Conservation (phyloP, 1,140 invertebrate species). For the Zaprionus tsacasi region DNA sequence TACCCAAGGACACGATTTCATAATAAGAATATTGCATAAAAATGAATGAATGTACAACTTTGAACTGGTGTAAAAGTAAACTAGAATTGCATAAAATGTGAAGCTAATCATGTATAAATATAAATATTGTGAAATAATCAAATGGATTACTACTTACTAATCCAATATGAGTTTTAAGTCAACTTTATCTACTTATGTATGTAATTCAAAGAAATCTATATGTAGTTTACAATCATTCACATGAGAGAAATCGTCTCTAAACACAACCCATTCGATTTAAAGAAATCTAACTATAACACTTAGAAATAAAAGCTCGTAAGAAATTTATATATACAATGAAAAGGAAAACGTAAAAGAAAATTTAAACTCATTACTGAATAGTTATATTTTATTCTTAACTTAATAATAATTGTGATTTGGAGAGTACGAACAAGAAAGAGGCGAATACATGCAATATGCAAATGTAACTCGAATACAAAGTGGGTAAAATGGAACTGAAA, state of each 20-base stretch:
- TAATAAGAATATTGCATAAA: conserved; percentile 4
- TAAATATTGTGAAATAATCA: conserved; percentile 50
- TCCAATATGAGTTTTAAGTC: conserved; percentile 30
- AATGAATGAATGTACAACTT: conserved; percentile 28
- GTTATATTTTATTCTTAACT: conserved; percentile 82
- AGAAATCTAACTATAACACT: conserved; percentile 42
- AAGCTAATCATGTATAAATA: conserved; percentile 55
- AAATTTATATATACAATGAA: conserved; percentile 65
- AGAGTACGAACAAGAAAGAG: conserved; percentile 67
- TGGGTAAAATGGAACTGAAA: conserved; percentile 75
- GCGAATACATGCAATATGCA: conserved; percentile 46
- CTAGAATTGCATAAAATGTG: conserved; percentile 74
- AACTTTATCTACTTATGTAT: not conserved
- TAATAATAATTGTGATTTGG: conserved; percentile 83
- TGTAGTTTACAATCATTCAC: conserved; percentile 45
- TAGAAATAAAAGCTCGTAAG: conserved; percentile 61
- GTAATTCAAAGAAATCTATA: conserved; percentile 50
- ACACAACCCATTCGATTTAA: conserved; percentile 40
- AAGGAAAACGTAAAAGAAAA: conserved; percentile 42
- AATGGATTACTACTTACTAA: conserved; percentile 39
- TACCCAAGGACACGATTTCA: conserved; percentile 41
- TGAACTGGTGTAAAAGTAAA: conserved; percentile 51
- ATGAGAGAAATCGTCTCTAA: conserved; percentile 30
- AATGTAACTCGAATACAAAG: conserved; percentile 64
- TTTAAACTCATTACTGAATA: conserved; percentile 48